Evolutionary conservation across 2,797 vertebrate genomes (phyloP), one percentile per base, ranked within the genome.

Genomic region (Sebastes baramenuke): DNA sequence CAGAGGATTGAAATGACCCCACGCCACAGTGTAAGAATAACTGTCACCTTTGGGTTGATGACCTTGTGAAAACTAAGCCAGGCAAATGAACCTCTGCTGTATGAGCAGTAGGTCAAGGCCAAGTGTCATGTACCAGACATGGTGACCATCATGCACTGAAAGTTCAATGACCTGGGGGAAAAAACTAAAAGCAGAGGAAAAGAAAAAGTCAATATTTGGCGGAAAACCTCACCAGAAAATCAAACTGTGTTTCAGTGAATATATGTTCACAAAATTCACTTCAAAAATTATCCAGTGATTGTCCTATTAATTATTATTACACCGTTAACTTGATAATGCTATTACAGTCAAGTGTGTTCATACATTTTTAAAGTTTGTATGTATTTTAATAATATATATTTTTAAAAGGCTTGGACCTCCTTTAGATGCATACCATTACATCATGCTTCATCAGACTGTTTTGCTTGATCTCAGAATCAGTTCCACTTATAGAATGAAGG

Each of bases 401-500:
- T 62, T 24, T 16, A 11, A 34, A 52, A 65, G 13, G 8, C 25
- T 32, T 25, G 22, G 34, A 32, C 11, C 27, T 59, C 73, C 9
- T 46, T 64, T 42, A 59, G 65, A 62, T 74, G 24, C 2, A 8
- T 49, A 6, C n/a, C 54, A 84, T 92, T 81, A 86, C 77, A 66
- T 93, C 80, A 90, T 77, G 52, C 14, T 62, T 34, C 38, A 71
- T 76, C 55, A 52, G 52, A 72, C 56, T 29, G 29, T 68, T 82
- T 82, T 72, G 55, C 46, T 79, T 72, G 25, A 79, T 79, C 24
- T 72, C 54, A 60, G 22, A 76, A 76, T 58, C 18, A 77, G 36
- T 25, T 84, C 80, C 77, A 84, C 72, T 89, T 87, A 64, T 73
- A 76, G 85, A 78, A 74, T 82, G 81, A 93, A 93, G 88, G 93